These are phyloP conservation scores for Girardia tigrina DNA, from an alignment of 2,888 invertebrate species.

Conservation along the genomic window DNA sequence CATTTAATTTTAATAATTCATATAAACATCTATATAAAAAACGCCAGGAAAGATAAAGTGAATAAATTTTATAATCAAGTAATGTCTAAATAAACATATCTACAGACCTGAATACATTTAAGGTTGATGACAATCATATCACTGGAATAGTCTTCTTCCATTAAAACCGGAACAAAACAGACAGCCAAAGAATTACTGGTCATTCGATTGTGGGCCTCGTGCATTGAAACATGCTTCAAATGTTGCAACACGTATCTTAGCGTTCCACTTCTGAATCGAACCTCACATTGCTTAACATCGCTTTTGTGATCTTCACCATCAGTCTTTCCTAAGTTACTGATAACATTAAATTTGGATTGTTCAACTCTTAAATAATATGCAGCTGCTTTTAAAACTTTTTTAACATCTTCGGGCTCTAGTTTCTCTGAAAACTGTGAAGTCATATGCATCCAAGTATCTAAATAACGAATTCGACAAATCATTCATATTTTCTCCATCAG, in stretches of 20 bases:
- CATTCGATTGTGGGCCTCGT: neutral
- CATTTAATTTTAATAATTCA: no score
- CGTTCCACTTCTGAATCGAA: neutral
- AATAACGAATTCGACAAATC: neutral
- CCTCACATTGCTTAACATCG: neutral
- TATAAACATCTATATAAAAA: no score
- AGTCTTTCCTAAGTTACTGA: neutral
- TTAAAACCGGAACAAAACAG: neutral
- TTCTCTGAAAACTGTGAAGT: neutral
- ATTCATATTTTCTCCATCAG: neutral
- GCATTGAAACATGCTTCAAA: neutral
- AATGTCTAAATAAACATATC: no score
- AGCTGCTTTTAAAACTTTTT: neutral
- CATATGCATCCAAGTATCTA: slow-evolving; percentile 12
- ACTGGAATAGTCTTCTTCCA: neutral
- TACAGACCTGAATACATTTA: neutral
- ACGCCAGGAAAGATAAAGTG: no score
- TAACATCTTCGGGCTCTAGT: neutral
- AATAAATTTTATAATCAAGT: no score
- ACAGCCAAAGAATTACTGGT: neutral
- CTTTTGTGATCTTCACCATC: neutral
- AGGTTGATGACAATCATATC: neutral
- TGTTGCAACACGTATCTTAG: slow-evolving; percentile 17
- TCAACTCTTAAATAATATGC: neutral
- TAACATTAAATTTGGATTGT: neutral